Percentiles rank a stretch among this genome's conserved stretches.
These are phyloP conservation scores for Amphiduros pacificus DNA, from an alignment of 2,888 invertebrate species.

Conservation along the genomic window DNA sequence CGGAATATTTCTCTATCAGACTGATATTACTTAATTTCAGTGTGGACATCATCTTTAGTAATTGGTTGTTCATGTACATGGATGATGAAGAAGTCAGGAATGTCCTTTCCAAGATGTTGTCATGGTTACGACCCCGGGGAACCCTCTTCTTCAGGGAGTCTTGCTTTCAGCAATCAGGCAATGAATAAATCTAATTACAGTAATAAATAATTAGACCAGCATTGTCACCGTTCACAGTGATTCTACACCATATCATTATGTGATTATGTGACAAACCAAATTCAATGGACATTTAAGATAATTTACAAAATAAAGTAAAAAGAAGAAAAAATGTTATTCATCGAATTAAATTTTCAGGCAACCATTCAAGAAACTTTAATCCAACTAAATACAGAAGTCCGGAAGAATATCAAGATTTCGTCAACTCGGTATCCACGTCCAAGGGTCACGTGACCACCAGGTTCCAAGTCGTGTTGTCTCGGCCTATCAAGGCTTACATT, in stretches of 20 bases:
- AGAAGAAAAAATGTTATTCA: no score
- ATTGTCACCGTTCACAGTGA: no score
- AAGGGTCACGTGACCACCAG: conserved; percentile 25
- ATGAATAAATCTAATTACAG: no score
- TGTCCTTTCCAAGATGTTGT: conserved; percentile 60
- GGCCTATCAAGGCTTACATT: conserved; percentile 58
- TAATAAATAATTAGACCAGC: no score
- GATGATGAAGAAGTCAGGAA: conserved; percentile 61
- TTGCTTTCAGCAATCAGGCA: conserved; percentile 65
- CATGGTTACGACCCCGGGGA: conserved; percentile 63
- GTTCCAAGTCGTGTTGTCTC: conserved; percentile 49
- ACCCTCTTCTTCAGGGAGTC: conserved; percentile 64
- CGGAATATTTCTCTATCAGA: not conserved
- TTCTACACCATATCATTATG: no score
- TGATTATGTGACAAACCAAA: no score
- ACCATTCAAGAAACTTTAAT: conserved; percentile 30
- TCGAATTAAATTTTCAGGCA: no score
- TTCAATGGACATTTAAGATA: no score
- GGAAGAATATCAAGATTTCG: conserved; percentile 54
- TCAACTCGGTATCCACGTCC: conserved; percentile 31
- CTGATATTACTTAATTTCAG: conserved; percentile 39
- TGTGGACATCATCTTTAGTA: conserved; percentile 65
- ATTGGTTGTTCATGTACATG: conserved; percentile 67
- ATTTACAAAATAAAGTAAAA: no score
- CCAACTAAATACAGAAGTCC: conserved; percentile 60